Base-by-base conservation (phyloP, 2,888 invertebrate species). In the Drosophila melanocephala region DNA sequence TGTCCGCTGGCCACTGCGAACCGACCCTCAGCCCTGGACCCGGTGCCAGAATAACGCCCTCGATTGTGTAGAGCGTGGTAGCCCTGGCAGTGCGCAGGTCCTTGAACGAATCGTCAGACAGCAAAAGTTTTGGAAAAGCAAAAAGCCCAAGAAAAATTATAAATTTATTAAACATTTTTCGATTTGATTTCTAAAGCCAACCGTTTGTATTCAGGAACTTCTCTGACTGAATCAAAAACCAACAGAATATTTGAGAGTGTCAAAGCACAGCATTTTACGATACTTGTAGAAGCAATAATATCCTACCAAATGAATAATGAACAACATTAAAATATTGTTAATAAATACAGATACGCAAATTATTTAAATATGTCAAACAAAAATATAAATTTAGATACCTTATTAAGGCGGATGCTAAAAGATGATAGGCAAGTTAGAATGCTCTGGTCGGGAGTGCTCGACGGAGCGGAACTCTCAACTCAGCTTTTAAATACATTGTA, bases 101-200 rank as follows among this genome's bases (percentile, higher is more conserved):
- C 2, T 14, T 53, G 39, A 22, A 19, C 1, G 6, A 7, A 37
- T 61, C 44, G 28, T 5, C 32, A 0, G 39, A 4, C 14, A 39
- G 10, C 7, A 37, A 10, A 26, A 14, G 16, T 16, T 16, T 39
- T 26, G 5, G 22, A 14, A 16, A 30, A 19, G 9, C 5, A 26
- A 32, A 63, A 10, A 55, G 14, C 39, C 4, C 9, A 6, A 55
- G 56, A 12, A 79, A 6, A 33, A 75, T 57, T 47, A 73, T 3
- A n/a, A 77, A 60, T 72, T 77, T 83, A 63, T 69, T 33, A 26
- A 50, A 59, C 77, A 84, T 83, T 53, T 74, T 79, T 52, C 62
- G 22, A 59, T 26, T 19, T 32, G 47, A n/a, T 37, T 53, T 58
- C 52, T 47, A 39, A 58, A 53, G 14, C 33, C 19, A 50, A 42